These are phyloP conservation scores for Phenganax stokvisi DNA, from an alignment of 92 coral and sea anemone species.

Conservation along the genomic window DNA sequence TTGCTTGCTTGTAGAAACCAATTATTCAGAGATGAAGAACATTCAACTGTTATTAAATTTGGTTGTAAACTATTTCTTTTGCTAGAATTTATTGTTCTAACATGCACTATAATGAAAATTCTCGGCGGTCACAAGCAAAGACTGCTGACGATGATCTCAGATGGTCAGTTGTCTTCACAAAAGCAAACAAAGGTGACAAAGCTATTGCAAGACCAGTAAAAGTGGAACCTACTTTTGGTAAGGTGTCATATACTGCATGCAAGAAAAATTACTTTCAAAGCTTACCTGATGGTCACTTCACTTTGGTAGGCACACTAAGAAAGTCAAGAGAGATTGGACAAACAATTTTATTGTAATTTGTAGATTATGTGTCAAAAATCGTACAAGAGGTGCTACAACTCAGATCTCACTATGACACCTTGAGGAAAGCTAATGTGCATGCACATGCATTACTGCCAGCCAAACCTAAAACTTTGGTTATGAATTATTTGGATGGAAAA, in stretches of 20 bases:
- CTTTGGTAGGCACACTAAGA: neutral
- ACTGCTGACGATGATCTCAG: neutral
- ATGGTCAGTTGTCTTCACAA: constrained; percentile 5
- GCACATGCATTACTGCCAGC: neutral
- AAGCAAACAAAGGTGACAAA: neutral
- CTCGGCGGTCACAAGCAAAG: neutral
- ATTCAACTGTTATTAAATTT: too few relatives aligned
- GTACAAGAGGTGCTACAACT: neutral
- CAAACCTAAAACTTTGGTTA: neutral
- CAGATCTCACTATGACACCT: neutral
- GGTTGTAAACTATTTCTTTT: too few relatives aligned
- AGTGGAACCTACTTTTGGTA: neutral
- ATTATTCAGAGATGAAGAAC: too few relatives aligned
- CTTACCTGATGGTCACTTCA: neutral
- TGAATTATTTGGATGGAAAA: neutral
- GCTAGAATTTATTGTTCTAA: neutral
- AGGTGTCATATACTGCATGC: neutral
- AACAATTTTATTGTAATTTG: neutral
- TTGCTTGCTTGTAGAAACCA: too few relatives aligned
- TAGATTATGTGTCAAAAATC: neutral
- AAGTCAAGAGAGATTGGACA: too few relatives aligned
- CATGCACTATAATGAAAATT: neutral
- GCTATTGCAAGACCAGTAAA: neutral
- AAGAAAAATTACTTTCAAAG: too few relatives aligned
- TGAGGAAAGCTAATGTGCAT: neutral